Percentiles rank a stretch among this genome's conserved stretches.
Conservation (phyloP, 2,113 vertebrate genomes). For the Crotalus tigris region DNA sequence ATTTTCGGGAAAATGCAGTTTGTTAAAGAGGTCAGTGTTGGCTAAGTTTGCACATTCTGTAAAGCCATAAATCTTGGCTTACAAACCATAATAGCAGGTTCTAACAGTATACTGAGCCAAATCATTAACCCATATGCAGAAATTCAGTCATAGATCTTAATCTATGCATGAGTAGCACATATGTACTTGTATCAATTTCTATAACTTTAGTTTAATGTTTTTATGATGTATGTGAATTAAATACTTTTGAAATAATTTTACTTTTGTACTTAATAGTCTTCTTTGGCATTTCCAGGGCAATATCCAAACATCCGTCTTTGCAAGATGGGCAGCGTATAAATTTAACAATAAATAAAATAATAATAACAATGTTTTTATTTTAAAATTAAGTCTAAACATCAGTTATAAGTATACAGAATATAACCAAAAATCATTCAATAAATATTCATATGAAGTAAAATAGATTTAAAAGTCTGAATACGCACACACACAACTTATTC, state of each 20-base stretch:
- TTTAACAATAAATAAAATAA: neutral
- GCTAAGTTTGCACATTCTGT: neutral
- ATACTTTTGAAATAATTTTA: neutral
- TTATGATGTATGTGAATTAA: constrained; percentile 4
- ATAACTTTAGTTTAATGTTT: neutral
- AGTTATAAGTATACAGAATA: neutral
- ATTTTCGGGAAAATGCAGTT: neutral
- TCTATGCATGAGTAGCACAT: neutral
- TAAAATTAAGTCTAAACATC: neutral
- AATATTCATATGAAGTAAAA: neutral
- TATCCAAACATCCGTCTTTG: neutral
- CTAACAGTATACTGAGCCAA: neutral
- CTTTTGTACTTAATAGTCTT: neutral
- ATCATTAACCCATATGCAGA: neutral
- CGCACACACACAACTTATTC: neutral
- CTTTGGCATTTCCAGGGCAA: neutral
- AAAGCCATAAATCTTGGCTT: neutral
- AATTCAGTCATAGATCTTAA: neutral
- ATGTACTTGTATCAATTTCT: too few relatives aligned
- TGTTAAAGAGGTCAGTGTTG: neutral
- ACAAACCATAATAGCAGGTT: neutral
- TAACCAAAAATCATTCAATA: neutral
- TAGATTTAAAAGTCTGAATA: neutral
- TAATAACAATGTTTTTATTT: neutral
- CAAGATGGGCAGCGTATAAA: neutral